These are phyloP conservation scores for Cryptotermes secundus DNA, from an alignment of 1,140 invertebrate species.

Conservation along the genomic window DNA sequence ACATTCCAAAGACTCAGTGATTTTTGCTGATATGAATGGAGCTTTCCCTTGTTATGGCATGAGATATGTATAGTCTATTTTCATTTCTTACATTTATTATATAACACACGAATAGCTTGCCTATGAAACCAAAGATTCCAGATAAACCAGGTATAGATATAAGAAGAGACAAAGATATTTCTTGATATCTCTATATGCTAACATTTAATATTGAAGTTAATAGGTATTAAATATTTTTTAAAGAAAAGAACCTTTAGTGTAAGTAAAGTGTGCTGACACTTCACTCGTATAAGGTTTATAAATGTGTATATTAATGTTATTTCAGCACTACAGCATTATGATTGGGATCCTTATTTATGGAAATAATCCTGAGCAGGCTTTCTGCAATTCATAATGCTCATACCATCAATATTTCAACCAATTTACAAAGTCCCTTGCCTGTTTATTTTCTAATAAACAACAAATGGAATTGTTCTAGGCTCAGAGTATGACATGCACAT, in stretches of 20 bases:
- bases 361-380: not conserved
- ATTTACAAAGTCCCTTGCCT: not conserved
- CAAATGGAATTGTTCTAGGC: not conserved
- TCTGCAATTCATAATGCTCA: not conserved
- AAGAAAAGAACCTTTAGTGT: not conserved
- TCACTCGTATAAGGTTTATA: not conserved
- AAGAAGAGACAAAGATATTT: not conserved
- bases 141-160: not conserved
- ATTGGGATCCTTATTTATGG: not conserved
- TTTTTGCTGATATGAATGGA: not conserved
- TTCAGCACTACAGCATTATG: not conserved
- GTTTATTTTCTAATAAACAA: not conserved
- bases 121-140: not conserved
- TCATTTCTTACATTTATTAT: not conserved
- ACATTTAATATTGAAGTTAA: not conserved
- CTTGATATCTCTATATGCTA: not conserved
- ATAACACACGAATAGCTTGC: not conserved
- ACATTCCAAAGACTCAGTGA: not conserved
- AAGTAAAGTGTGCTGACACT: not conserved
- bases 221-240: not conserved
- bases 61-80: not conserved
- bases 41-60: not conserved
- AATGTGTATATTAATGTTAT: not conserved
- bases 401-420: not conserved
- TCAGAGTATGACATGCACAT: not conserved